Evolutionary conservation across 2,113 vertebrate genomes (phyloP).

Genomic region (Sakesphorus luctuosus): DNA sequence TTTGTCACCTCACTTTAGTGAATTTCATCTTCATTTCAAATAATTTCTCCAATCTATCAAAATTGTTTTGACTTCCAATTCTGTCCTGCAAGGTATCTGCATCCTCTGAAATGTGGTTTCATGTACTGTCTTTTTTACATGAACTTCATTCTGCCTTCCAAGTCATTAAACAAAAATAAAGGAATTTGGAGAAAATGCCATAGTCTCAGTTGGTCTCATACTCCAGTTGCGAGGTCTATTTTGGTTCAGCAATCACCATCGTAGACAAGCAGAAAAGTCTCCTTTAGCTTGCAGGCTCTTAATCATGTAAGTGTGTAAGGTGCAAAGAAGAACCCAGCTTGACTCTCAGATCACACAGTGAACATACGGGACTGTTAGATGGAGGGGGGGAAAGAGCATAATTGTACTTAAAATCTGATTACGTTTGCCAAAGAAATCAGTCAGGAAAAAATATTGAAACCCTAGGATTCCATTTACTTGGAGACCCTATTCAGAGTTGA

Average conservation of each 20-base stretch:
- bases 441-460: constrained; percentile 35
- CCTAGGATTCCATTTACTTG: constrained; percentile 36
- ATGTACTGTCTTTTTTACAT: background rate
- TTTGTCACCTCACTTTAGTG: background rate
- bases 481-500: constrained; percentile 48
- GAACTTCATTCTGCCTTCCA: background rate
- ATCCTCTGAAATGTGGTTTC: background rate
- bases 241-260: constrained; percentile 17
- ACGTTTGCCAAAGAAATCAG: constrained; percentile 46
- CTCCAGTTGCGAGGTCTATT: background rate
- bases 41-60: background rate
- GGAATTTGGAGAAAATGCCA: constrained; percentile 4
- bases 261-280: background rate
- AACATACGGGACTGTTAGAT: background rate
- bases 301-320: constrained; percentile 23
- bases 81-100: background rate
- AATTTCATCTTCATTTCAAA: constrained; percentile 3
- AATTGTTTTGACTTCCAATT: background rate
- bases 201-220: background rate
- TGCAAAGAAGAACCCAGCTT: constrained; percentile 52
- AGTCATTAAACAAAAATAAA: constrained; percentile 41
- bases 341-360: constrained; percentile 35
- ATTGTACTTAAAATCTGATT: constrained; percentile 54
- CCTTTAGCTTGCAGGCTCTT: constrained; percentile 17
- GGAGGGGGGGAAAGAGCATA: constrained; percentile 5